Evolutionary conservation across 2,888 invertebrate genomes (phyloP).

Genomic region (Hypercompe scribonia): DNA sequence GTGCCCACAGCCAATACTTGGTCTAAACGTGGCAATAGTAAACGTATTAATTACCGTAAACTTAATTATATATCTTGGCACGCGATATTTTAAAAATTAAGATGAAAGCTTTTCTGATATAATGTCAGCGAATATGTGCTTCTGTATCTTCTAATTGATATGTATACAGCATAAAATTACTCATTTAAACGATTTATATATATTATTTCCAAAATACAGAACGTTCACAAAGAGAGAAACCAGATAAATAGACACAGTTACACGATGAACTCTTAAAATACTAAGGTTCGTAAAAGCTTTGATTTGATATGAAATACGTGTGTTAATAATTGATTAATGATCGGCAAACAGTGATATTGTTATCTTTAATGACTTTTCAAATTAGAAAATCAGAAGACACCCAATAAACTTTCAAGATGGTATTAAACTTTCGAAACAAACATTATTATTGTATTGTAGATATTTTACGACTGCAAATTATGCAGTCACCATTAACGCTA

Average conservation of each 20-base stretch:
- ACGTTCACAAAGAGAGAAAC: background rate
- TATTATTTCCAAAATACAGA: background rate
- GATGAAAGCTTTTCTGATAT: too few species aligned
- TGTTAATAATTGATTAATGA: background rate
- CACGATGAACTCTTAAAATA: background rate
- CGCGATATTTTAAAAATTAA: too few species aligned
- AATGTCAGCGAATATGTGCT: too few species aligned
- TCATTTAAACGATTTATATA: too few species aligned
- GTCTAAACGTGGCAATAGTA: too few species aligned
- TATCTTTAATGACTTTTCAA: background rate
- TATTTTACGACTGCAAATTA: background rate
- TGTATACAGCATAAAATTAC: background rate
- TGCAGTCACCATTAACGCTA: background rate
- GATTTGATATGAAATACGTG: background rate
- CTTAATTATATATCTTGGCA: too few species aligned
- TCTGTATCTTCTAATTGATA: background rate
- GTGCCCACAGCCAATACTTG: too few species aligned
- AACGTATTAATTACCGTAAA: too few species aligned
- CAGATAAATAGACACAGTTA: background rate
- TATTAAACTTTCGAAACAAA: background rate
- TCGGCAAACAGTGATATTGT: conserved; percentile 1
- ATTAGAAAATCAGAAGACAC: background rate
- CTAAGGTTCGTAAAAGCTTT: background rate
- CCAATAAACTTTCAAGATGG: background rate
- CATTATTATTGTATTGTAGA: background rate